Conservation (phyloP, 53 echinoderm and acorn worm species). For the Luidia sarsii region DNA sequence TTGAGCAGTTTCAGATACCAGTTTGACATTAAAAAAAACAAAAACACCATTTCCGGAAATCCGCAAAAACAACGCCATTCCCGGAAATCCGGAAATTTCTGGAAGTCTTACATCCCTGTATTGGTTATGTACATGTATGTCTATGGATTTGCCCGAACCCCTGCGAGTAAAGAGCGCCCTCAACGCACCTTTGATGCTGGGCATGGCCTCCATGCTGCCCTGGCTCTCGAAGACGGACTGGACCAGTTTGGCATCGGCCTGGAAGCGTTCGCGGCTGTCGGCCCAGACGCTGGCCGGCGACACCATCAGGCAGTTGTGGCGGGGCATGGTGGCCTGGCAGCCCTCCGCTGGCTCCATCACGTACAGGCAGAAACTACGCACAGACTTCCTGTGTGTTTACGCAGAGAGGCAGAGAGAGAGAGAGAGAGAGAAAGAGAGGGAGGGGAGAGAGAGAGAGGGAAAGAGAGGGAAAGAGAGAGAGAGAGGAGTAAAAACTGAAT, state of each 20-base stretch:
- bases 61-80: too few species aligned
- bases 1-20: too few species aligned
- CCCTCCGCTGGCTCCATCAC: slow-evolving; percentile 66
- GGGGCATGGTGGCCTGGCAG: slow-evolving; percentile 65
- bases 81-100: too few species aligned
- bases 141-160: too few species aligned
- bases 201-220: slow-evolving; percentile 24
- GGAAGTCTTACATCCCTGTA: too few species aligned
- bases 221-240: slow-evolving; percentile 72
- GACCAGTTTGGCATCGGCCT: slow-evolving; percentile 74
- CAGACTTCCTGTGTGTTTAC: slow-evolving; percentile 65
- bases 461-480: neutral
- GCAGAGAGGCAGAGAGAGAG: neutral
- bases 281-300: slow-evolving; percentile 94
- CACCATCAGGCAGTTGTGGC: slow-evolving; percentile 88
- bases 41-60: too few species aligned
- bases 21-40: too few species aligned
- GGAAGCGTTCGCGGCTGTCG: slow-evolving; percentile 62
- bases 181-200: slow-evolving; percentile 61
- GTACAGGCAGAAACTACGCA: slow-evolving; percentile 86
- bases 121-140: too few species aligned
- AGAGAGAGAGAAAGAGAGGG: neutral
- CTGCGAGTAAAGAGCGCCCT: neutral
- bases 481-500: neutral
- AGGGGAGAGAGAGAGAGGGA: neutral